phyloP scores from a whole-genome alignment of 2,888 invertebrate species.

The Tribolium freemani region DNA sequence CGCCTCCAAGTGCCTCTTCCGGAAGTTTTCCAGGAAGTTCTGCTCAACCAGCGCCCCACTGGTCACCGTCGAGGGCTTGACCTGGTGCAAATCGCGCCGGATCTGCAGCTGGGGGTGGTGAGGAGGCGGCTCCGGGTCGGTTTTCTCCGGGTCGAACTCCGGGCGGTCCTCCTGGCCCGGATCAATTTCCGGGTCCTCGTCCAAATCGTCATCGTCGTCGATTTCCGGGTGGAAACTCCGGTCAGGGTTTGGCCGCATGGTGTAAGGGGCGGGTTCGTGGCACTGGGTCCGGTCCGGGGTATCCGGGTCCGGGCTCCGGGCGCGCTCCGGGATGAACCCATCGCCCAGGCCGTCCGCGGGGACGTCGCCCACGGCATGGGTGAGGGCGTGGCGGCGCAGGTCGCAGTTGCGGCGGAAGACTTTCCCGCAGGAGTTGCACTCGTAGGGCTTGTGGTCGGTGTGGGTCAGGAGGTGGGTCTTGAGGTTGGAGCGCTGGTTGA shows the following conservation, averaged over 20 bases:
- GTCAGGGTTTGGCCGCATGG: slow-evolving; percentile 79
- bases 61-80: slow-evolving; percentile 63
- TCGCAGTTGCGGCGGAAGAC: slow-evolving; percentile 94
- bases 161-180: slow-evolving; percentile 66
- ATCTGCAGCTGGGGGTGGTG: slow-evolving; percentile 75
- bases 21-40: slow-evolving; percentile 71
- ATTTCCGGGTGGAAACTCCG: slow-evolving; percentile 55
- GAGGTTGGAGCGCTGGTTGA: slow-evolving; percentile 93
- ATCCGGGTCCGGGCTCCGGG: slow-evolving; percentile 49
- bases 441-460: slow-evolving; percentile 91
- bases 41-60: slow-evolving; percentile 67
- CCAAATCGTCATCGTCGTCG: slow-evolving; percentile 61
- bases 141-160: slow-evolving; percentile 70
- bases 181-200: slow-evolving; percentile 65
- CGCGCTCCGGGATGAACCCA: slow-evolving; percentile 61
- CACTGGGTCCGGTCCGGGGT: slow-evolving; percentile 78
- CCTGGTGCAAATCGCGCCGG: slow-evolving; percentile 79
- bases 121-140: slow-evolving; percentile 64
- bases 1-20: slow-evolving; percentile 73
- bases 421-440: slow-evolving; percentile 86
- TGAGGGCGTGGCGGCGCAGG: slow-evolving; percentile 88
- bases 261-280: slow-evolving; percentile 72
- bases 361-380: slow-evolving; percentile 91
- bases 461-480: slow-evolving; percentile 94
- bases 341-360: slow-evolving; percentile 75